These are phyloP conservation scores for Sebastiscus albofasciatus DNA, from an alignment of 2,797 vertebrate genomes.

Conservation along the genomic window DNA sequence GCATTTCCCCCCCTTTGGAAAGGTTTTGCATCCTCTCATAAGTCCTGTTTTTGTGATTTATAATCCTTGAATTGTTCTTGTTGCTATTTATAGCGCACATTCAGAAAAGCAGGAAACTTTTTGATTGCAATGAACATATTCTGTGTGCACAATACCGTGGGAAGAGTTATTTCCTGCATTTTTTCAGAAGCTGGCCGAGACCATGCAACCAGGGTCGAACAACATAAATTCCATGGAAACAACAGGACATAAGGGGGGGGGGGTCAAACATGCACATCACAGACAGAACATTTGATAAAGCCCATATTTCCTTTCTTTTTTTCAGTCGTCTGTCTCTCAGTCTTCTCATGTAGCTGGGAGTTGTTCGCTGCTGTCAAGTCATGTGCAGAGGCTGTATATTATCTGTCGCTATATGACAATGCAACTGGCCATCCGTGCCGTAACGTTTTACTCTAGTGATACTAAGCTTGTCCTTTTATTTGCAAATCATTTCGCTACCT, in stretches of 20 bases:
- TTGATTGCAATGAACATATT: constrained; percentile 73
- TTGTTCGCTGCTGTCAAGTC: constrained; percentile 17
- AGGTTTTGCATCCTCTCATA: constrained; percentile 46
- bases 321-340: neutral
- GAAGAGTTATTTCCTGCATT: constrained; percentile 69
- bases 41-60: constrained; percentile 61
- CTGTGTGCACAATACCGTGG: constrained; percentile 65
- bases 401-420: neutral
- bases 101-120: constrained; percentile 79
- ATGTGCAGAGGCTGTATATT: constrained; percentile 9
- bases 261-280: neutral
- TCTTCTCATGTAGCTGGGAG: neutral
- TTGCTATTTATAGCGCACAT: constrained; percentile 69
- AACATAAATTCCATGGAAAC: constrained; percentile 31
- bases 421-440: neutral
- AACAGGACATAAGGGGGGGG: constrained; percentile 33
- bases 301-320: constrained; percentile 1
- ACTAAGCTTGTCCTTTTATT: neutral
- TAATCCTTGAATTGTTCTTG: constrained; percentile 78
- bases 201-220: constrained; percentile 21
- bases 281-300: constrained; percentile 16
- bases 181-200: constrained; percentile 45
- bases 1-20: constrained; percentile 53
- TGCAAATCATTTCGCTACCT: neutral
- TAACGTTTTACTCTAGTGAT: neutral